These are phyloP conservation scores for Cyrtorhinus lividipennis DNA, from an alignment of 1,140 invertebrate species.

Conservation along the genomic window DNA sequence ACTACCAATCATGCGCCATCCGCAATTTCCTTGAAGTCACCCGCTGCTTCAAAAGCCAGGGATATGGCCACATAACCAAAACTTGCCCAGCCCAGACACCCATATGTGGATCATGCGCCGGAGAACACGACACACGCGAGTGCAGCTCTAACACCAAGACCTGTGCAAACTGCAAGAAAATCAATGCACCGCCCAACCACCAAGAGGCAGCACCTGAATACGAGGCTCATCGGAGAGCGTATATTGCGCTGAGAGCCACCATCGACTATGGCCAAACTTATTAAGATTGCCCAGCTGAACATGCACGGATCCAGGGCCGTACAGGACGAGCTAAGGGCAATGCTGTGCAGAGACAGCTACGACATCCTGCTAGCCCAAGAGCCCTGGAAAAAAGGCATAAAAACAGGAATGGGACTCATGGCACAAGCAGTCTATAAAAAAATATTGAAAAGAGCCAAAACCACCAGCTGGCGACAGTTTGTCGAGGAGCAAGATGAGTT, in stretches of 20 bases:
- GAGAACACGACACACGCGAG: not conserved
- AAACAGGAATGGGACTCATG: not conserved
- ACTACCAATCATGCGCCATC: not conserved
- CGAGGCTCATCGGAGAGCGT: not conserved
- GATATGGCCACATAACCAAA: not conserved
- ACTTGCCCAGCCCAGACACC: not conserved
- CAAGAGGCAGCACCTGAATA: not conserved
- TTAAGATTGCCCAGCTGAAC: conserved; percentile 1
- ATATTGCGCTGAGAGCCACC: not conserved
- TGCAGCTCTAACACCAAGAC: not conserved
- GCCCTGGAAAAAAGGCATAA: not conserved
- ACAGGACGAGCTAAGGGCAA: not conserved
- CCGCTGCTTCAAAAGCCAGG: conserved; percentile 4
- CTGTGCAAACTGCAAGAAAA: not conserved
- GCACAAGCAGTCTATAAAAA: not conserved
- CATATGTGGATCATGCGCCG: not conserved
- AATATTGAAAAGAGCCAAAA: not conserved
- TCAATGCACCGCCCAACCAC: not conserved
- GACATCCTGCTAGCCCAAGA: not conserved
- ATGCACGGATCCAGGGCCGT: not conserved
- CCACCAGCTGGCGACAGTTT: not conserved
- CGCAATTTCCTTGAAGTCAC: not conserved
- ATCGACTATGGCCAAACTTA: not conserved
- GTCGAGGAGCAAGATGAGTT: not conserved
- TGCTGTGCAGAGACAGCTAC: not conserved